Evolutionary conservation across 2,888 invertebrate genomes (phyloP).

Genomic region (Dorcus hopei): DNA sequence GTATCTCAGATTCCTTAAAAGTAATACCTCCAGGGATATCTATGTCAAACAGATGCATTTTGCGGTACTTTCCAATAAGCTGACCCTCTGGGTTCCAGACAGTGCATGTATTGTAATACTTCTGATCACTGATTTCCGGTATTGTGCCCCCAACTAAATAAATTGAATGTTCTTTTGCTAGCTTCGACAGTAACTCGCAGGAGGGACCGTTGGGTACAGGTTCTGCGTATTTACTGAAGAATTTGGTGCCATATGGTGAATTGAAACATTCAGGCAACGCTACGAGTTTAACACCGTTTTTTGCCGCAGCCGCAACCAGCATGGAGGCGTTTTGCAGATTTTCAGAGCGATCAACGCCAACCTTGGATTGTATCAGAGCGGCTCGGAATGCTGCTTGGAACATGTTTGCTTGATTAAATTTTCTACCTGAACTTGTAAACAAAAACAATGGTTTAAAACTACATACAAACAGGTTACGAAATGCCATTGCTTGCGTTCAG

Average conservation of each 20-base stretch:
- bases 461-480: neutral
- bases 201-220: conserved; percentile 77
- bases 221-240: conserved; percentile 85
- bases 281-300: conserved; percentile 62
- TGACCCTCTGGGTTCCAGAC: conserved; percentile 78
- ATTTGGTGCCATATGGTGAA: conserved; percentile 85
- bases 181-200: conserved; percentile 63
- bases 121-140: conserved; percentile 68
- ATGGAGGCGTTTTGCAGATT: conserved; percentile 73
- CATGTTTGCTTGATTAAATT: conserved; percentile 9
- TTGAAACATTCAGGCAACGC: conserved; percentile 89
- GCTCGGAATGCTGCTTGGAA: conserved; percentile 44
- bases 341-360: conserved; percentile 68
- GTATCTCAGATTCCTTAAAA: conserved; percentile 86
- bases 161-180: conserved; percentile 72
- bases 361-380: conserved; percentile 80
- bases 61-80: conserved; percentile 77
- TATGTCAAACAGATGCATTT: conserved; percentile 94
- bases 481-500: no score
- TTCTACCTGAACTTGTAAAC: neutral
- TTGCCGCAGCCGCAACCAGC: conserved; percentile 67
- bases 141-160: conserved; percentile 88
- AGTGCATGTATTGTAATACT: conserved; percentile 84
- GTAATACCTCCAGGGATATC: conserved; percentile 90
- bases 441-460: neutral